Percentiles rank a stretch among this genome's conserved stretches.
phyloP scores from a whole-genome alignment of 2,888 invertebrate genomes.

The Pyrrhosoma nymphula region DNA sequence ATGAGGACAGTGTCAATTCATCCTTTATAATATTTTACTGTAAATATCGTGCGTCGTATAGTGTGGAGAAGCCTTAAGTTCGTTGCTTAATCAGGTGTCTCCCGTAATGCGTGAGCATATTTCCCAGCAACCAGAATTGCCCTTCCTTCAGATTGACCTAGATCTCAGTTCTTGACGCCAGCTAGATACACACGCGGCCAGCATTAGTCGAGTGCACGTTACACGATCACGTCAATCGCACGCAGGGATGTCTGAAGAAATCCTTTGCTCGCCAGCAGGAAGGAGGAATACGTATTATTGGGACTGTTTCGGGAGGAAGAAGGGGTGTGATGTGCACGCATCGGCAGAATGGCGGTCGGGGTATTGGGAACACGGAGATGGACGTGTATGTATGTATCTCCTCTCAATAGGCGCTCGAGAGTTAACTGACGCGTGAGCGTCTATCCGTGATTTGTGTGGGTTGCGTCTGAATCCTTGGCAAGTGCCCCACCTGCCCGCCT shows the following conservation, averaged over 20 bases:
- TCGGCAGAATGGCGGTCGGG: too few relatives aligned
- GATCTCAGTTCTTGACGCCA: background rate
- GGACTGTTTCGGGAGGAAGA: too few relatives aligned
- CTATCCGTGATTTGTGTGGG: background rate
- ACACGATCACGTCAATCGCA: background rate
- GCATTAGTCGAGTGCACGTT: background rate
- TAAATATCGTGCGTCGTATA: background rate
- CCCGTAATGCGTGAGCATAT: background rate
- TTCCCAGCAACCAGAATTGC: background rate
- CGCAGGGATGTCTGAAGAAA: background rate
- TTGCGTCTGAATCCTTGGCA: background rate
- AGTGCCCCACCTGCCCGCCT: background rate
- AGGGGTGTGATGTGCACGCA: too few relatives aligned
- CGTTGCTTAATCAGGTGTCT: background rate
- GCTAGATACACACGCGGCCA: background rate
- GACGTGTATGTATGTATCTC: too few relatives aligned
- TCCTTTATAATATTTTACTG: too few relatives aligned
- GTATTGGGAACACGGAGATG: too few relatives aligned
- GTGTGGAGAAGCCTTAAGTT: too few relatives aligned
- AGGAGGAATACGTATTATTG: too few relatives aligned
- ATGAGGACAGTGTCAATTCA: too few relatives aligned
- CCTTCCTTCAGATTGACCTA: background rate
- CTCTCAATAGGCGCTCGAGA: too few relatives aligned
- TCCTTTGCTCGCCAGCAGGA: background rate
- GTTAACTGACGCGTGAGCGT: background rate